Percentiles rank a stretch among this genome's conserved stretches.
Evolutionary conservation across 2,888 invertebrate species (phyloP).

Genomic region (Eulithis prunata): DNA sequence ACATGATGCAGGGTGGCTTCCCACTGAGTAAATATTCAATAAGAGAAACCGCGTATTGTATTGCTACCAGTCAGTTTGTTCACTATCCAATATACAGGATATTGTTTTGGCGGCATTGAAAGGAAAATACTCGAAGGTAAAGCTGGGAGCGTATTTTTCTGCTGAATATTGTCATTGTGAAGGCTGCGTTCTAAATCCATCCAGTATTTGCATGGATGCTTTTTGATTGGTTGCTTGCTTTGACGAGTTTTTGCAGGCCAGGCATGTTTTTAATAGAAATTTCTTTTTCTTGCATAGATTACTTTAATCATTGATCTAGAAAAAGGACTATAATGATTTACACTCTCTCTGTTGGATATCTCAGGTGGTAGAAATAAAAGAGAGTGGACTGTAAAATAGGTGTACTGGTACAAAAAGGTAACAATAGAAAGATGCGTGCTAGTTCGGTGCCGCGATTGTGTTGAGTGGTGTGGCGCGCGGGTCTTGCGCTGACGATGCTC

Average conservation of each 20-base stretch:
- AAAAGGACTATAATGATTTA: too few species aligned
- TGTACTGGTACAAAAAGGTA: too few species aligned
- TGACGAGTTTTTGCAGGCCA: too few species aligned
- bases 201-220: slow-evolving; percentile 9
- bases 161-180: slow-evolving; percentile 14
- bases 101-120: slow-evolving; percentile 71
- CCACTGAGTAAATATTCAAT: slow-evolving; percentile 71
- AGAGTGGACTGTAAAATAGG: too few species aligned
- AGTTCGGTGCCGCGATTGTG: too few species aligned
- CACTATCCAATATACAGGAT: slow-evolving; percentile 69
- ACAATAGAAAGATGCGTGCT: too few species aligned
- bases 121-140: slow-evolving; percentile 38
- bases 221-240: background rate
- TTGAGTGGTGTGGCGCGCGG: too few species aligned
- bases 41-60: slow-evolving; percentile 65
- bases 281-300: background rate
- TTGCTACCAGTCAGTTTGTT: slow-evolving; percentile 68
- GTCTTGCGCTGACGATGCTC: too few species aligned
- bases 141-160: slow-evolving; percentile 24
- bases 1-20: slow-evolving; percentile 44
- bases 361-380: too few species aligned
- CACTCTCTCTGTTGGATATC: too few species aligned
- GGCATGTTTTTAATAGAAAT: background rate
- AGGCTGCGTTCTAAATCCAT: slow-evolving; percentile 3
- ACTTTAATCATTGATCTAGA: too few species aligned